Percentiles rank a stretch among this genome's conserved stretches.
Conservation (phyloP, 2,113 vertebrate genomes). For the Gymnocephalus cernua region DNA sequence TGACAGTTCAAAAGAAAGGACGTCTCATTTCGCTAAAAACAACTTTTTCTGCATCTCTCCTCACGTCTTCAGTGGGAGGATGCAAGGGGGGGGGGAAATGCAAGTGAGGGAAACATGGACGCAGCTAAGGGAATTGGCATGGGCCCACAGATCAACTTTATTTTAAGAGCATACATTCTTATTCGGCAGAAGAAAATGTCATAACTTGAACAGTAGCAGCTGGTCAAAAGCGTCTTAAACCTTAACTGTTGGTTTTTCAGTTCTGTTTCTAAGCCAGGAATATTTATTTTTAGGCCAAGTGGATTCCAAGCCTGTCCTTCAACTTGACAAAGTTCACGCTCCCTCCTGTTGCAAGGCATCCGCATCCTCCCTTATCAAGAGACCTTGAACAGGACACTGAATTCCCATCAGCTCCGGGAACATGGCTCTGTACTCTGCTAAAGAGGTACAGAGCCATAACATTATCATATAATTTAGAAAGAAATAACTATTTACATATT, state of each 20-base stretch:
- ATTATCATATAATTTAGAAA: no score
- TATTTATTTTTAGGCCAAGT: conserved; percentile 16
- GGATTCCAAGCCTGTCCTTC: conserved; percentile 27
- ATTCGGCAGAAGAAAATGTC: conserved; percentile 26
- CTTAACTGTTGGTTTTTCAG: neutral
- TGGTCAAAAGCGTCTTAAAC: neutral
- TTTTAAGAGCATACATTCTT: conserved; percentile 31
- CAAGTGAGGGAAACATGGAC: neutral
- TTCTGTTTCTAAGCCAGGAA: conserved; percentile 13
- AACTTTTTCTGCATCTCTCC: neutral
- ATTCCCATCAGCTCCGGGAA: conserved; percentile 20
- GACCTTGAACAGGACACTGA: conserved; percentile 51
- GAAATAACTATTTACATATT: no score
- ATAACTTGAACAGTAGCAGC: conserved; percentile 38
- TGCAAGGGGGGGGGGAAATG: neutral
- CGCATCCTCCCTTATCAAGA: neutral
- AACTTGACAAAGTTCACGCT: conserved; percentile 36
- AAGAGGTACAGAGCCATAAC: no score
- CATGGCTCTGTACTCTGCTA: neutral
- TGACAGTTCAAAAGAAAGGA: neutral
- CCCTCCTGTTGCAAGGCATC: conserved; percentile 12
- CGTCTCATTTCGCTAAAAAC: neutral
- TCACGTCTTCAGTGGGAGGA: neutral
- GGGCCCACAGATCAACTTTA: neutral
- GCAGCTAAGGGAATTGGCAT: neutral